These are phyloP conservation scores for Acrocephalus scirpaceus DNA, from an alignment of 2,797 vertebrate species.

Conservation along the genomic window DNA sequence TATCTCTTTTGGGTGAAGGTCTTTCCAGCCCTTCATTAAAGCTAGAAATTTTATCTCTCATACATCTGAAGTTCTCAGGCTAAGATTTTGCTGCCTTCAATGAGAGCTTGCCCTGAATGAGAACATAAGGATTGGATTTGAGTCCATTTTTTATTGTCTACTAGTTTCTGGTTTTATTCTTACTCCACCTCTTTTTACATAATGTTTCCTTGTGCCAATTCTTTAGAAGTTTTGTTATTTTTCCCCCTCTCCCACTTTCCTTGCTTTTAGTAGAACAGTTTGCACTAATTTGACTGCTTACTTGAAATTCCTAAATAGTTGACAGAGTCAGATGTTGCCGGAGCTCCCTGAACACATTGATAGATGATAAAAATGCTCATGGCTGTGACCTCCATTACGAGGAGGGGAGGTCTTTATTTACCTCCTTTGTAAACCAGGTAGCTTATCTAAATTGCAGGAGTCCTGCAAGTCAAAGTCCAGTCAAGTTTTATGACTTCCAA, in stretches of 20 bases:
- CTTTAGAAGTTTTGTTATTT: background rate
- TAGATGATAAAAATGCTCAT: background rate
- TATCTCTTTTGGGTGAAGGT: background rate
- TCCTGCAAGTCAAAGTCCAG: background rate
- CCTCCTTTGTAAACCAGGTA: background rate
- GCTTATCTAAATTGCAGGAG: background rate
- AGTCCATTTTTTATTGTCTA: constrained; percentile 25
- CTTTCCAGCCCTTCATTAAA: background rate
- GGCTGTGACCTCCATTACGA: background rate
- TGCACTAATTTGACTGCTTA: background rate
- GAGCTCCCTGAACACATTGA: background rate
- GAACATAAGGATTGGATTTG: constrained; percentile 5
- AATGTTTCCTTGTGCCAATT: background rate
- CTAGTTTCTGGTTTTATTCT: constrained; percentile 39
- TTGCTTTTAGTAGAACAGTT: background rate
- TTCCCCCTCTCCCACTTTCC: too few relatives aligned
- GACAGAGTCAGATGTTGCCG: background rate
- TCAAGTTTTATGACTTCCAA: background rate
- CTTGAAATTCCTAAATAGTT: background rate
- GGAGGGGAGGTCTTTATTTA: background rate
- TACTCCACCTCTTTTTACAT: constrained; percentile 29
- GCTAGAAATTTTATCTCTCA: background rate
- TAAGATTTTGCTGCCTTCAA: background rate
- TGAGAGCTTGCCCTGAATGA: background rate
- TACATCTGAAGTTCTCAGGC: background rate